Evolutionary conservation across 2,888 invertebrate species (phyloP).

Genomic region (Clepsis dumicolana): DNA sequence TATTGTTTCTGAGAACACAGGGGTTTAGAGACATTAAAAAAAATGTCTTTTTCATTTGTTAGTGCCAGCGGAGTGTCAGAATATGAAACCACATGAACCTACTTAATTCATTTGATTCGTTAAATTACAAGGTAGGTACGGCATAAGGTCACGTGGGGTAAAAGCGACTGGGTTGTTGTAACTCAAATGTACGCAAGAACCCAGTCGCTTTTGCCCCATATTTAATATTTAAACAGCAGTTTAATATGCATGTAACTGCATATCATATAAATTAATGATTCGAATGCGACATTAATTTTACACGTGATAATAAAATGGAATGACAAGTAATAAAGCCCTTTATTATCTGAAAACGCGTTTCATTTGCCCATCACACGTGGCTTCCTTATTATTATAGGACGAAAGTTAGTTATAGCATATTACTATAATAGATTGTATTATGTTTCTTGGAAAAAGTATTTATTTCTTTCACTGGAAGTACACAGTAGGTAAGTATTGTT

Average conservation of each 20-base stretch:
- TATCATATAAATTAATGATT: not conserved
- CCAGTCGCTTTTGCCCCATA: too few relatives aligned
- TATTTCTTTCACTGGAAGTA: too few relatives aligned
- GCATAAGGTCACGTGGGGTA: too few relatives aligned
- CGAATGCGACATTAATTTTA: slow-evolving; percentile 22
- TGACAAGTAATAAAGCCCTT: slow-evolving; percentile 22
- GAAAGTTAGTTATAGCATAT: not conserved
- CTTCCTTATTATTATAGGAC: not conserved
- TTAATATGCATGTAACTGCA: not conserved
- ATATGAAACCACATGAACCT: too few relatives aligned
- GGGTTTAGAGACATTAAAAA: slow-evolving; percentile 1
- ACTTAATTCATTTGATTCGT: too few relatives aligned
- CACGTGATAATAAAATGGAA: slow-evolving; percentile 25
- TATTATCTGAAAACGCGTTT: slow-evolving; percentile 27
- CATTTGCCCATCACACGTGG: slow-evolving; percentile 4
- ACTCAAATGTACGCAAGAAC: too few relatives aligned
- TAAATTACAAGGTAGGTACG: too few relatives aligned
- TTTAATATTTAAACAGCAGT: not conserved
- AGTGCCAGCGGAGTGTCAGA: too few relatives aligned
- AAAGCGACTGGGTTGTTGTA: too few relatives aligned
- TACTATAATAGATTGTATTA: not conserved
- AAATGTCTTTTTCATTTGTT: not conserved
- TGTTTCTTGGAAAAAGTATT: too few relatives aligned
- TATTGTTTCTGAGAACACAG: slow-evolving; percentile 1
- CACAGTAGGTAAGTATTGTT: too few relatives aligned